Evolutionary conservation across 2,113 vertebrate species (phyloP).

Genomic region (Platysternon megacephalum): DNA sequence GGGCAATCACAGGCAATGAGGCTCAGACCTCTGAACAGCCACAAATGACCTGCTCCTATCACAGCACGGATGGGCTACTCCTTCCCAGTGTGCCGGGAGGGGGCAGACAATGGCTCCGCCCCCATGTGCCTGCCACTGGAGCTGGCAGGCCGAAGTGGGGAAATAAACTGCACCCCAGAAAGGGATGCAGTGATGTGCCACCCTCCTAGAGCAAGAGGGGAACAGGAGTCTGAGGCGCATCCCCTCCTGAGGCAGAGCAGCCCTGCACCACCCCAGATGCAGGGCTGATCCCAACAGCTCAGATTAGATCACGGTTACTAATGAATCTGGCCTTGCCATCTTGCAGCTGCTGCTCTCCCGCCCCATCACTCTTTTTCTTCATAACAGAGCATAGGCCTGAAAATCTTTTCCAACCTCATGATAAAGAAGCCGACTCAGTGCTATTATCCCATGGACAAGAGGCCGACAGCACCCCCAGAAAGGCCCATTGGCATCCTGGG

Average conservation of each 20-base stretch:
- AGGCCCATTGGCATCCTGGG: background rate
- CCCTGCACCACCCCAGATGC: fast-evolving
- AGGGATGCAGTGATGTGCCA: background rate
- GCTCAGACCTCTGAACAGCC: background rate
- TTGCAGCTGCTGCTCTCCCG: background rate
- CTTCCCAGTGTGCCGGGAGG: fast-evolving
- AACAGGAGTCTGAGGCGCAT: background rate
- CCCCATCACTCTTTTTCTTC: background rate
- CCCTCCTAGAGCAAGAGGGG: background rate
- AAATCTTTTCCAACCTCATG: conserved; percentile 68
- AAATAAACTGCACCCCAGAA: background rate
- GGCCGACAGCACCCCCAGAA: background rate
- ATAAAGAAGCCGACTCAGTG: conserved; percentile 64
- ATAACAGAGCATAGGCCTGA: conserved; percentile 66
- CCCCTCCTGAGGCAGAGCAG: background rate
- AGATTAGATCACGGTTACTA: background rate
- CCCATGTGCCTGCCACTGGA: background rate
- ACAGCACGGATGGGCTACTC: background rate
- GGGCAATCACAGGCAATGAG: background rate
- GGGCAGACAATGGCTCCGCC: background rate
- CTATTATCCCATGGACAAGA: background rate
- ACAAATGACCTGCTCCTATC: background rate
- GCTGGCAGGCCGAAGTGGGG: background rate
- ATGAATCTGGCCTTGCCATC: background rate
- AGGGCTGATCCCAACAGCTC: fast-evolving